These are phyloP conservation scores for Leptinotarsa juncta DNA, from an alignment of 2,888 invertebrate species.

Conservation along the genomic window DNA sequence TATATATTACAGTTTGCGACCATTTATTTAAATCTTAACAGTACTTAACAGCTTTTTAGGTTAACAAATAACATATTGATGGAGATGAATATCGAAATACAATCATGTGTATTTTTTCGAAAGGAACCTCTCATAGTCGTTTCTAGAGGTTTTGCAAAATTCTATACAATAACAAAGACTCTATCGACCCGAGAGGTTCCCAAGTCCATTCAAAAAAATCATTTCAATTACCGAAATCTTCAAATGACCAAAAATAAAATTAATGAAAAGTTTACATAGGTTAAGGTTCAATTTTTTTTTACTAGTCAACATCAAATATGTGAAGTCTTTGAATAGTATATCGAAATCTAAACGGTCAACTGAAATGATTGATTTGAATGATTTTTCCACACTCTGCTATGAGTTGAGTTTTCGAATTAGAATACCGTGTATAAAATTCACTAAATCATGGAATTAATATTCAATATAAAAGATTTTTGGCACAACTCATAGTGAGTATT, in stretches of 20 bases:
- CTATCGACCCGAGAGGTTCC: slow-evolving; percentile 32
- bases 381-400: slow-evolving; percentile 18
- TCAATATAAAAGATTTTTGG: not conserved
- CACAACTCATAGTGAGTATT: slow-evolving; percentile 18
- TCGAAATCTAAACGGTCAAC: not conserved
- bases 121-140: slow-evolving; percentile 33
- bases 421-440: slow-evolving; percentile 23
- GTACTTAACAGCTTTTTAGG: slow-evolving; percentile 67
- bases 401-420: slow-evolving; percentile 14
- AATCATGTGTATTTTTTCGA: slow-evolving; percentile 58
- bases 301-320: too few species aligned
- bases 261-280: not conserved
- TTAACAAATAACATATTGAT: slow-evolving; percentile 68
- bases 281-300: too few species aligned
- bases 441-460: not conserved
- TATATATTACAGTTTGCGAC: slow-evolving; percentile 66
- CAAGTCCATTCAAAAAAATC: slow-evolving; percentile 30
- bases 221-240: slow-evolving; percentile 7
- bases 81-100: slow-evolving; percentile 65
- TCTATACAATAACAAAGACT: slow-evolving; percentile 48
- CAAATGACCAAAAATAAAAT: not conserved
- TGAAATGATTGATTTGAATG: slow-evolving; percentile 1
- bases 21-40: slow-evolving; percentile 64
- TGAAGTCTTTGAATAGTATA: not conserved
- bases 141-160: slow-evolving; percentile 42